Base-by-base conservation (phyloP, 2,888 invertebrate species). In the Oscheius sp. region DNA sequence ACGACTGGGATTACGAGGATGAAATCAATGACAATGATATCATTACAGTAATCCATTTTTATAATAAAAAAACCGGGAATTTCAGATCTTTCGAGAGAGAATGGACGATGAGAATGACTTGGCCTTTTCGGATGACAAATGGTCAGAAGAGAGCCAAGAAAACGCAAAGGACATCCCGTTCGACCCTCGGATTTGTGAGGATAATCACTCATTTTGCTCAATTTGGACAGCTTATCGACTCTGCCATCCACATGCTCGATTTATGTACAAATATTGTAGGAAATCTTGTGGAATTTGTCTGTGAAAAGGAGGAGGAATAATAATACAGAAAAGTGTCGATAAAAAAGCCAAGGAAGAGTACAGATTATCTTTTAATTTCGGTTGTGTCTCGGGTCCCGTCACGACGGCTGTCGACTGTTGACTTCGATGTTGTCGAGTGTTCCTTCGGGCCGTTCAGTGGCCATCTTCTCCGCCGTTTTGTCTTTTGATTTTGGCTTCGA, bases 261-360 rank as follows among this genome's bases (percentile, higher is more conserved):
- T 52, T 23, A 72, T 72, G 66, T 66, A 72, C 66, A 72, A 72
- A 55, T 66, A 29, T 45, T 72, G 64, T 53, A 18, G 64, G 23
- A 72, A 72, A n/a, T 35, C 66, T 18, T 72, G 72, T 63, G 61
- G 61, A n/a, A 72, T 72, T 52, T 72, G 72, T 23, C 9, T 35
- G 35, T 35, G 35, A 35, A 3, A 35, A 35, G 35, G 9, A 35
- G 35, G n/a, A n/a, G n/a, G n/a, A n/a, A 35, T 35, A 9, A 35
- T 35, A 35, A 35, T 35, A 35, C 3, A 35, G 3, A 35, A 6
- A 9, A 35, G 35, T 6, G 5, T 3, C 5, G 35, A 35, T 9
- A 35, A 6, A 6, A 9, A 9, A 35, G 35, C 35, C 3, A 6
- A 35, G 35, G 35, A 35, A 9, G 35, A 35, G 35, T 35, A 35